Conservation (phyloP, 2,797 vertebrate genomes). For the Clamator glandarius region DNA sequence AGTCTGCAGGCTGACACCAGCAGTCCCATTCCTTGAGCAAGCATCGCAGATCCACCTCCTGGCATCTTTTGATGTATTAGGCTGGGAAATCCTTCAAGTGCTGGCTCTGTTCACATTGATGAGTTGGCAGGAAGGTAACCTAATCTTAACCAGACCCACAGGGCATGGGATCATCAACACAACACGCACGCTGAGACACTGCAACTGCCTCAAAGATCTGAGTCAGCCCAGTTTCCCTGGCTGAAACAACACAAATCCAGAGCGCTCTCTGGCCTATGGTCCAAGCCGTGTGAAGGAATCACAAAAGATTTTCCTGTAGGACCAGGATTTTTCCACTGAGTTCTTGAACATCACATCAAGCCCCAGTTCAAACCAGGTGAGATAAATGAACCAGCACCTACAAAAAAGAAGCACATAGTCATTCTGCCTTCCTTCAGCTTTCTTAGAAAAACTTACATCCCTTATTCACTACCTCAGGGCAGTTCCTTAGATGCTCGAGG, state of each 20-base stretch:
- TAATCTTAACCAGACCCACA: neutral
- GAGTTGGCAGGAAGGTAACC: neutral
- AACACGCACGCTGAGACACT: neutral
- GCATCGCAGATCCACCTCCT: neutral
- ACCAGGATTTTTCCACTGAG: slow-evolving; percentile 4
- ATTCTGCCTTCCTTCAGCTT: neutral
- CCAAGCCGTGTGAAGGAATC: neutral
- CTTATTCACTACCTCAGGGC: neutral
- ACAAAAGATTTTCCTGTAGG: neutral
- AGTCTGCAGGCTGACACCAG: neutral
- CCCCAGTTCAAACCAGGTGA: neutral
- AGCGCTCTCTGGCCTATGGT: neutral
- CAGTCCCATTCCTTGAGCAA: neutral
- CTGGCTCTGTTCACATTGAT: neutral
- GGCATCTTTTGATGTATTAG: neutral
- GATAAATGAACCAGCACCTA: neutral
- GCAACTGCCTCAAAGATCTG: neutral
- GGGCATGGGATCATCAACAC: neutral
- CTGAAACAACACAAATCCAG: neutral
- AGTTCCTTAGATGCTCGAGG: neutral
- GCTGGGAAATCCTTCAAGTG: neutral
- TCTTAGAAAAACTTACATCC: neutral
- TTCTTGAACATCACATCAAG: neutral
- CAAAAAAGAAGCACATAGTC: neutral
- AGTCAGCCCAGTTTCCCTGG: slow-evolving; percentile 20